Evolutionary conservation across 2,888 invertebrate species (phyloP), one percentile per base, ranked within the genome.

Genomic region (Lordiphosa andalusiaca): DNA sequence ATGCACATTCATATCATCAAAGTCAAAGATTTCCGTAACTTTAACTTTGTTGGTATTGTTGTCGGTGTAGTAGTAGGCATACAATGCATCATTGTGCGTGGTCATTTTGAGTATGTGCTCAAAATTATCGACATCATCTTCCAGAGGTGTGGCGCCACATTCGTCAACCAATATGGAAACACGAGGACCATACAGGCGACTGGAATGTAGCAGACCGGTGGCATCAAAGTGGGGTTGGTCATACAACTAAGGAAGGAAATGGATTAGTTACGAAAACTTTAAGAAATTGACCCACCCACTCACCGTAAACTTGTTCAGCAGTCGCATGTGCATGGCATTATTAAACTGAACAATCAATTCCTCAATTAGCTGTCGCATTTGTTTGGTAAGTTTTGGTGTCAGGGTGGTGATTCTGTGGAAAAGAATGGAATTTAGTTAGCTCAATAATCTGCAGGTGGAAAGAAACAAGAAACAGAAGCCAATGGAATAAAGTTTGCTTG

Each of bases 51-150:
- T 95, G 82, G 95, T 93, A 47, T 78, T 78, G 76, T 94, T 94
- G 88, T 97, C 96, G 87, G 95, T 93, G 88, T 97, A 98, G 90
- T 97, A 97, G 90, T 95, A 97, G 0, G 96, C 95, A 91, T 97
- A 95, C 13, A 90, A 91, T 0, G 97, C 95, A 75, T 98, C 97
- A 85, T 97, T 96, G 75, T 95, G 94, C 41, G 94, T 91, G 51
- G 96, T 96, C 74, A 95, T 95, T 90, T 92, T 92, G 46, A 93
- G 90, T 70, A 93, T 93, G 85, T 94, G 93, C 69, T 94, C 94
- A 86, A 93, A 94, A 30, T 93, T 92, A 86, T 94, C 94, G 46
- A 89, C 88, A 71, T 91, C 90, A 51, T 77, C 84, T 73, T 88
- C 86, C 4, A 87, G 88, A 85, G 81, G 87, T 6, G 82, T 77